Percentiles rank a stretch among this genome's conserved stretches.
These are phyloP conservation scores for Trichechus manatus DNA, from an alignment of 2,113 vertebrate genomes.

Conservation along the genomic window DNA sequence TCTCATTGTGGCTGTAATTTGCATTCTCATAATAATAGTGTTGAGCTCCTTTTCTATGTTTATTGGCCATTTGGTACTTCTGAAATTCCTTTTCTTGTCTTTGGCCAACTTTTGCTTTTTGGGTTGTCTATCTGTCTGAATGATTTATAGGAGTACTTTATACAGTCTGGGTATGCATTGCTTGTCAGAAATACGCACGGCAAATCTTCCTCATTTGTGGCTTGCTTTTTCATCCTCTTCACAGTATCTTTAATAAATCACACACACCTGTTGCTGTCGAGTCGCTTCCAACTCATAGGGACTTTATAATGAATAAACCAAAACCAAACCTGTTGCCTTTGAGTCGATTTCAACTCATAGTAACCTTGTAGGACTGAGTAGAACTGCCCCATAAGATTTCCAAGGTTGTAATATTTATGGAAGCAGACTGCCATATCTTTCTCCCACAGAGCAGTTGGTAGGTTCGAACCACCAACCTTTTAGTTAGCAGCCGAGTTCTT, in stretches of 20 bases:
- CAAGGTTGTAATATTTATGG: background rate
- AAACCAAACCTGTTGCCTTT: background rate
- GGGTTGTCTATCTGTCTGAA: background rate
- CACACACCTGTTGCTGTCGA: background rate
- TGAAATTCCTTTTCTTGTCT: background rate
- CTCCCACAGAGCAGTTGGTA: background rate
- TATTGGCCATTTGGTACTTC: background rate
- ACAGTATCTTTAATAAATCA: background rate
- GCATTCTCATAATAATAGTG: background rate
- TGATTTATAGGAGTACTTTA: background rate
- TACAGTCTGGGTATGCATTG: background rate
- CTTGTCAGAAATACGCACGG: background rate
- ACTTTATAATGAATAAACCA: no score
- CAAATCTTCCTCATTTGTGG: background rate
- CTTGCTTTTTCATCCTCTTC: background rate
- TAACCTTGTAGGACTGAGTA: background rate
- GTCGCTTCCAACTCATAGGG: no score
- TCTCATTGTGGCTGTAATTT: background rate
- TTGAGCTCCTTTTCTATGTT: background rate
- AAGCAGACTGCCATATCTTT: background rate
- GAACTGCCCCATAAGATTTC: background rate
- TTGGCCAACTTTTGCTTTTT: background rate
- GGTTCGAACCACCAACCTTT: background rate
- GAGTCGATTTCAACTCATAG: background rate
- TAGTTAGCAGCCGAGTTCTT: no score